These are phyloP conservation scores for Chrysolina oricalcia DNA, from an alignment of 2,888 invertebrate genomes.

Conservation along the genomic window DNA sequence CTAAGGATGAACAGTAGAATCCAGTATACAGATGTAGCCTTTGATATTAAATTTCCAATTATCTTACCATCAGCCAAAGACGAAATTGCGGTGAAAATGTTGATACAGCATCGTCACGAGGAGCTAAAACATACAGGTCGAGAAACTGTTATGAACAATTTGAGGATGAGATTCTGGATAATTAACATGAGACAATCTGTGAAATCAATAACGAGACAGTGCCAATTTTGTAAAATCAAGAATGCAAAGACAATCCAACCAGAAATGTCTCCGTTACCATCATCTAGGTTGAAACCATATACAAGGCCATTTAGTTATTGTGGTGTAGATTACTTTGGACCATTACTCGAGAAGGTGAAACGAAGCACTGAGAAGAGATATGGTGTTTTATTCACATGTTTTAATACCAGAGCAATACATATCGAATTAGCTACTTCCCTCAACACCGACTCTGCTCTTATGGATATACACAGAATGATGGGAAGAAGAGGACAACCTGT, in stretches of 20 bases:
- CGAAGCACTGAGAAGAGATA: neutral
- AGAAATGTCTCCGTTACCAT: neutral
- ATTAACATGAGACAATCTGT: neutral
- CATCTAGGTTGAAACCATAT: conserved; percentile 2
- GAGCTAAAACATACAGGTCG: neutral
- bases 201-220: no score
- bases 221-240: neutral
- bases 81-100: neutral
- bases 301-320: neutral
- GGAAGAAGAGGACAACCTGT: conserved; percentile 3
- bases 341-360: neutral
- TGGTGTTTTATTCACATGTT: neutral
- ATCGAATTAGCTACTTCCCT: no score
- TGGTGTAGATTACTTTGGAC: neutral
- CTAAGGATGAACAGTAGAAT: conserved; percentile 14
- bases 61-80: no score
- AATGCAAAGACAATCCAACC: neutral
- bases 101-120: neutral
- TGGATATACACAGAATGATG: neutral
- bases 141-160: neutral
- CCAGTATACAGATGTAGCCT: neutral
- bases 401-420: no score
- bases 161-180: neutral
- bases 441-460: neutral
- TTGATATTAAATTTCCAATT: neutral